A percentile compares a stretch with the other conserved stretches of the same genome.
Evolutionary conservation across 2,797 vertebrate genomes (phyloP).

Genomic region (Coilia nasus): DNA sequence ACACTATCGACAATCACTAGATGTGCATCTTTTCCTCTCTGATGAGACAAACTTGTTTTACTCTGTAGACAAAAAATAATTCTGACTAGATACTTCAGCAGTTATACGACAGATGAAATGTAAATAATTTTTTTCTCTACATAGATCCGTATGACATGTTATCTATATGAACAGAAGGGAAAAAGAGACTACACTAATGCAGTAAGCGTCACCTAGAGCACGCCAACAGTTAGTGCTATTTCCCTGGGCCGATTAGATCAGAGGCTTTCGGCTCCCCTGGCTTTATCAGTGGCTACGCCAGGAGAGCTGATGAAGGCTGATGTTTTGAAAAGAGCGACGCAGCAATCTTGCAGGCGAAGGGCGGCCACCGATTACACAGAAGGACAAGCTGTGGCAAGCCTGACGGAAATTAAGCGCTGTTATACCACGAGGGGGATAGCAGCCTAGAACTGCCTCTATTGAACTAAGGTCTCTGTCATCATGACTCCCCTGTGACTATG

Average conservation of each 20-base stretch:
- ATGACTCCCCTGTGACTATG: background rate
- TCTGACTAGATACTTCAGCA: background rate
- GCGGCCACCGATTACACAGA: slow-evolving; percentile 6
- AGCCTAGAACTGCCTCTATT: background rate
- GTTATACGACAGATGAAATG: background rate
- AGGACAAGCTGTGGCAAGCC: background rate
- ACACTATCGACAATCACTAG: background rate
- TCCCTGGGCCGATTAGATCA: background rate
- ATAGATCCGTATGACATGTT: too few relatives aligned
- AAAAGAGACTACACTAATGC: background rate
- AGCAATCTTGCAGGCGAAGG: background rate
- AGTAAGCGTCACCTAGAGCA: background rate
- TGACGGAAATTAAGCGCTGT: background rate
- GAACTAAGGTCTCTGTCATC: background rate
- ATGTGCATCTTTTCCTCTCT: background rate
- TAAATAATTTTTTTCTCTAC: background rate
- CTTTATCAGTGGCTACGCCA: background rate
- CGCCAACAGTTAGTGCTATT: background rate
- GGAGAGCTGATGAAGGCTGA: background rate
- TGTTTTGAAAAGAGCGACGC: background rate
- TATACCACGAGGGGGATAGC: background rate
- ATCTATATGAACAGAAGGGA: background rate
- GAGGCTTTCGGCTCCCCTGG: background rate
- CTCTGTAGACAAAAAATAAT: background rate
- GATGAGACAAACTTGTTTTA: background rate